Conservation (phyloP, 2,888 invertebrate genomes). For the Pelosia muscerda region DNA sequence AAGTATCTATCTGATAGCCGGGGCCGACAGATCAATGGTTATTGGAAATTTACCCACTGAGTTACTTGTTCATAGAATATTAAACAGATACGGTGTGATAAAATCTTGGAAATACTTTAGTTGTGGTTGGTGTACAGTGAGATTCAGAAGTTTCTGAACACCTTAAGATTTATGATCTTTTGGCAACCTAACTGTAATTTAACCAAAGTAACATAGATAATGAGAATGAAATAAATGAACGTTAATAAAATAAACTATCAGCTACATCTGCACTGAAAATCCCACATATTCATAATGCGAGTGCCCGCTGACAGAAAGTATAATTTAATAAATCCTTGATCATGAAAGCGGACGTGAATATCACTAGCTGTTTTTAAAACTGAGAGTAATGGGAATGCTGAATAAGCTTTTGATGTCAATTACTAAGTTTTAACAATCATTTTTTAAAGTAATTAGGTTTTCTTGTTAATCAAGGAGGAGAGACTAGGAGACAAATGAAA, state of each 20-base stretch:
- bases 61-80: constrained; percentile 33
- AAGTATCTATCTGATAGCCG: constrained; percentile 28
- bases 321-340: no score
- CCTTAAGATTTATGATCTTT: no score
- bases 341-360: no score
- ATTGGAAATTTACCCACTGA: constrained; percentile 40
- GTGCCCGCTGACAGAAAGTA: no score
- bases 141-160: no score
- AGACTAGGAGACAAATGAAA: not conserved
- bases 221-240: no score
- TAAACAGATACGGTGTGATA: constrained; percentile 11
- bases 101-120: not conserved
- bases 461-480: not conserved
- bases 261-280: no score
- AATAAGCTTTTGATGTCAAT: not conserved
- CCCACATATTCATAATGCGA: no score
- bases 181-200: no score
- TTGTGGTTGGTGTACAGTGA: not conserved
- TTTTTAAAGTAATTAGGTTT: not conserved
- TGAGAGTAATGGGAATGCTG: no score
- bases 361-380: not conserved
- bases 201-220: no score
- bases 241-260: no score
- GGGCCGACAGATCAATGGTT: constrained; percentile 42
- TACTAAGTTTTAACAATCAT: not conserved